Evolutionary conservation across 2,888 invertebrate species (phyloP).

Genomic region (Zonitis immaculata): DNA sequence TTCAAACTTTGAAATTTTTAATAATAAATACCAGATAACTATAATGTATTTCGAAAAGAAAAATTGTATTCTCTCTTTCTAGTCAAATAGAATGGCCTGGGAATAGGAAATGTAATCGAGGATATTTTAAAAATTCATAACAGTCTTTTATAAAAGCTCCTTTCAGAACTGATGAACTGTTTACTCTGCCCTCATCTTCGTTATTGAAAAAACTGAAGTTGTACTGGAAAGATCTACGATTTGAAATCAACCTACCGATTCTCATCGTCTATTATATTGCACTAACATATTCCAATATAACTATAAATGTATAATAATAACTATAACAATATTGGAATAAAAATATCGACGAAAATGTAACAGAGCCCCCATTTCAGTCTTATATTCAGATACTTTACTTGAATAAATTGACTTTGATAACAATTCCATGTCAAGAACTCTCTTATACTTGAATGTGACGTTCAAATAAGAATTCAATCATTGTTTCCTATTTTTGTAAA

Average conservation of each 20-base stretch:
- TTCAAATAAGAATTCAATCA: no score
- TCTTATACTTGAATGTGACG: no score
- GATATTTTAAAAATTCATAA: slow-evolving; percentile 18
- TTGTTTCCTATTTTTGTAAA: no score
- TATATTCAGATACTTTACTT: background rate
- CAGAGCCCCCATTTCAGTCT: background rate
- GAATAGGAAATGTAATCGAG: background rate
- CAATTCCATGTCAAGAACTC: background rate
- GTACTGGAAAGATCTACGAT: slow-evolving; percentile 4
- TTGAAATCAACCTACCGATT: background rate
- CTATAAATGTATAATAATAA: background rate
- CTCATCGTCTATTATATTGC: background rate
- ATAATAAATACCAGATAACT: no score
- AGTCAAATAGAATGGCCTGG: background rate
- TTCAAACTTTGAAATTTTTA: no score
- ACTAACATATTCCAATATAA: no score
- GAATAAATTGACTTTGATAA: background rate
- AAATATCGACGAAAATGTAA: background rate
- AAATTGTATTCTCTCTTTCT: background rate
- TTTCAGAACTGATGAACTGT: slow-evolving; percentile 24
- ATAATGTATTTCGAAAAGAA: no score
- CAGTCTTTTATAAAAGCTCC: slow-evolving; percentile 12
- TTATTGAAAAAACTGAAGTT: slow-evolving; percentile 18
- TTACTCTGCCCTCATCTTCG: slow-evolving; percentile 25
- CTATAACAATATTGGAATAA: background rate